Evolutionary conservation across 2,113 vertebrate species (phyloP).

Genomic region (Lycaon pictus): DNA sequence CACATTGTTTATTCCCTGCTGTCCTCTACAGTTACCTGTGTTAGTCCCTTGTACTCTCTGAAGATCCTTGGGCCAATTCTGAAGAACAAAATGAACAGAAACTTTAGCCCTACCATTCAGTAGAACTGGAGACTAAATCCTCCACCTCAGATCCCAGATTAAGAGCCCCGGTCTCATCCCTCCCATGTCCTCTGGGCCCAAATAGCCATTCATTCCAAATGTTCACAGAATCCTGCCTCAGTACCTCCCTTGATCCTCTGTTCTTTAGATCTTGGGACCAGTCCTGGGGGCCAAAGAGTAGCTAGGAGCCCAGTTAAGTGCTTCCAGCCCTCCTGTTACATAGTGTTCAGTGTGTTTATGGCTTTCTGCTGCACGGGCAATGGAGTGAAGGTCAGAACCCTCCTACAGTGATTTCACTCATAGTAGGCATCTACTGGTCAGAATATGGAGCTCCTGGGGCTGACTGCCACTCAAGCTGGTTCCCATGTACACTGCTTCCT

Average conservation of each 20-base stretch:
- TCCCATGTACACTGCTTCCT: neutral
- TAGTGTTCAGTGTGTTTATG: neutral
- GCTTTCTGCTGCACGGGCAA: neutral
- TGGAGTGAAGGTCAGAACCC: fast-evolving
- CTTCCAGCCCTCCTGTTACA: neutral
- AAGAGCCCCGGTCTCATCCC: neutral
- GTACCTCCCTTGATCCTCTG: neutral
- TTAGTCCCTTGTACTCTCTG: neutral
- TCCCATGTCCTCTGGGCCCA: neutral
- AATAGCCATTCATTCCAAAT: neutral
- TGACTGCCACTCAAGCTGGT: no score
- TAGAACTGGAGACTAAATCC: neutral
- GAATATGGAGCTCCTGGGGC: neutral
- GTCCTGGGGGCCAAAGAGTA: neutral
- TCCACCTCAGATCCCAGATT: neutral
- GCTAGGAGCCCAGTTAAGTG: neutral
- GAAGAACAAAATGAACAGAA: neutral
- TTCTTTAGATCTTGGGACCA: neutral
- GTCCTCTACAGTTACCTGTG: neutral
- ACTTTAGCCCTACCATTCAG: neutral
- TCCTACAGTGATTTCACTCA: neutral
- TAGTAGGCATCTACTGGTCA: no score
- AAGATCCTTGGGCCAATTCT: neutral
- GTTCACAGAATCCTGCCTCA: neutral
- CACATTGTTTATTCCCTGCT: neutral